Conservation (phyloP, 2,113 vertebrate species). For the Turnix velox region DNA sequence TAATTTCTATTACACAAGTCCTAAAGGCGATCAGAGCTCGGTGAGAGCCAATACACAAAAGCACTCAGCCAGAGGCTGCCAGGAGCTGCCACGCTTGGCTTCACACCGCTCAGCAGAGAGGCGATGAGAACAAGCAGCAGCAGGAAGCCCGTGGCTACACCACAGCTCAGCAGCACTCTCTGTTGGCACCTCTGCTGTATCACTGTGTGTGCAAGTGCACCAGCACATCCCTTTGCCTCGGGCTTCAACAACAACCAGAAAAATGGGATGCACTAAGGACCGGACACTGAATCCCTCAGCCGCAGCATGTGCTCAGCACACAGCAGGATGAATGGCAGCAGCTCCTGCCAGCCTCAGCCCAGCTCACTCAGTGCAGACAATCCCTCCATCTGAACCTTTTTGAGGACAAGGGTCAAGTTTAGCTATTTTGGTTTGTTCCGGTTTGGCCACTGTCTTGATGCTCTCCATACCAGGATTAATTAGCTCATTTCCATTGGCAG, state of each 20-base stretch:
- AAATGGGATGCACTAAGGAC: rapidly evolving
- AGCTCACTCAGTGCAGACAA: neutral
- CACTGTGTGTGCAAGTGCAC: neutral
- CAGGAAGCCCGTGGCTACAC: neutral
- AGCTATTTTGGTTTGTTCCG: neutral
- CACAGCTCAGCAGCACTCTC: neutral
- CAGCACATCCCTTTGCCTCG: neutral
- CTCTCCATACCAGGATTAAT: neutral
- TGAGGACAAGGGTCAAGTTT: neutral
- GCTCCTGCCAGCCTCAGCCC: neutral
- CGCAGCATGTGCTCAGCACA: rapidly evolving
- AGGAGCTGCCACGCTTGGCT: neutral
- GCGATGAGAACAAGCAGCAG: neutral
- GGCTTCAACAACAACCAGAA: neutral
- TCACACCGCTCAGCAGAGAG: neutral
- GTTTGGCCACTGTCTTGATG: neutral
- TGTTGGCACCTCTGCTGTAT: rapidly evolving
- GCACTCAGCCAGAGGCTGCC: neutral
- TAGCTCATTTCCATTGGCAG: neutral
- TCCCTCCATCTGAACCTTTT: neutral
- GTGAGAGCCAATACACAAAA: neutral
- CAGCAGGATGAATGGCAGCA: neutral
- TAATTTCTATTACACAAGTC: neutral
- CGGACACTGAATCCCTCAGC: neutral
- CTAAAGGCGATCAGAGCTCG: neutral